Evolutionary conservation across 53 echinoderm and acorn worm genomes (phyloP).

Genomic region (Crossaster papposus): DNA sequence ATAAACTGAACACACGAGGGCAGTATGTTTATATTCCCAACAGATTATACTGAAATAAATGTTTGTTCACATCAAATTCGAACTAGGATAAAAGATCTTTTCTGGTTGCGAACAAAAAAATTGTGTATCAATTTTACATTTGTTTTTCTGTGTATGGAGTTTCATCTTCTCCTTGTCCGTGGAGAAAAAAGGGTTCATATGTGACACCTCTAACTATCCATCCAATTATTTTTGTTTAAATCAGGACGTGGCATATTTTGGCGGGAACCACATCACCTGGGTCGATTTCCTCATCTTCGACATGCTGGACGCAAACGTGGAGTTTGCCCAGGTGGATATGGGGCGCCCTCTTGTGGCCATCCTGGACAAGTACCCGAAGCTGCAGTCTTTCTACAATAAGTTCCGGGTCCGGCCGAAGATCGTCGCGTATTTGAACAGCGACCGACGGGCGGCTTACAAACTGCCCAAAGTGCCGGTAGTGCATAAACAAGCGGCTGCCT

Average conservation of each 20-base stretch:
- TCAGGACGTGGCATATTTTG: conserved; percentile 81
- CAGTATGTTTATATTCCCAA: background rate
- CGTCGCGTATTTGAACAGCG: conserved; percentile 74
- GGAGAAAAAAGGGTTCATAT: too few species aligned
- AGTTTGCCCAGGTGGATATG: conserved; percentile 78
- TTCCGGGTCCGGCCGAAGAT: conserved; percentile 72
- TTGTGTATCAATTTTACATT: background rate
- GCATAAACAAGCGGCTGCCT: conserved; percentile 2
- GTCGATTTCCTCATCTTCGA: conserved; percentile 93
- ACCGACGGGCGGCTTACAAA: conserved; percentile 66
- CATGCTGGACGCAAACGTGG: conserved; percentile 75
- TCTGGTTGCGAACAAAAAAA: background rate
- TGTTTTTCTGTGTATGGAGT: background rate
- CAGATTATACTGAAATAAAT: background rate
- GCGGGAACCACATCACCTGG: conserved; percentile 82
- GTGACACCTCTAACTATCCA: too few species aligned
- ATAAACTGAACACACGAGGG: background rate
- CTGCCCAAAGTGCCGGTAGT: conserved; percentile 63
- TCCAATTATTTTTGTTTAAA: background rate
- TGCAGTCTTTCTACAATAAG: conserved; percentile 85
- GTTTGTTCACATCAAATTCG: background rate
- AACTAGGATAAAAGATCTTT: background rate
- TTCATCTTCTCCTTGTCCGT: background rate
- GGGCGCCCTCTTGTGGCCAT: conserved; percentile 81
- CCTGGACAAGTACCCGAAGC: conserved; percentile 79